Percentiles rank a stretch among this genome's conserved stretches.
phyloP scores from a whole-genome alignment of 2,113 vertebrate genomes.

The Menura novaehollandiae region DNA sequence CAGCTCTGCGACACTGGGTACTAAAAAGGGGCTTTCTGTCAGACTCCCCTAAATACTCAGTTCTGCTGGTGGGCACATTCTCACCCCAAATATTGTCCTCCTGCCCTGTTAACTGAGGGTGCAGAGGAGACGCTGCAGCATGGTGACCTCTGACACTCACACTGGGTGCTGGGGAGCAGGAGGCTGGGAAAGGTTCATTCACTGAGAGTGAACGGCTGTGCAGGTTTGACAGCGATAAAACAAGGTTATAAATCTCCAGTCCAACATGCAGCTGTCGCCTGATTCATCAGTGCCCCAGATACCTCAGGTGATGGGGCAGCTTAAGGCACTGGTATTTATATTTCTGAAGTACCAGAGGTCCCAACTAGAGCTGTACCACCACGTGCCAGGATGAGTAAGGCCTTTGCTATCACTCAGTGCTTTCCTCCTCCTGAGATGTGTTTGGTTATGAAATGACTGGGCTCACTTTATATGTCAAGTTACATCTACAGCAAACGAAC shows the following conservation, averaged over 20 bases:
- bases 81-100: neutral
- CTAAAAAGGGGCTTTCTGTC: neutral
- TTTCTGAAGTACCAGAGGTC: neutral
- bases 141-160: neutral
- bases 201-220: rapidly evolving
- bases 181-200: neutral
- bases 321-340: neutral
- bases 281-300: neutral
- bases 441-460: neutral
- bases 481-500: neutral
- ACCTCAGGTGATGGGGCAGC: neutral
- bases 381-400: neutral
- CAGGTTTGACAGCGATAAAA: neutral
- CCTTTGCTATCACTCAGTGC: neutral
- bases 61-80: neutral
- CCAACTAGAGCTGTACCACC: neutral
- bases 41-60: rapidly evolving
- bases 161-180: neutral
- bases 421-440: neutral
- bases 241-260: neutral
- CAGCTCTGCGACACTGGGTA: neutral
- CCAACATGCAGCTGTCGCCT: neutral
- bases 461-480: neutral
- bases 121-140: neutral
- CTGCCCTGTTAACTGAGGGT: neutral